Base-by-base conservation (phyloP, 2,888 invertebrate species). In the Alloscopus bannaensis region DNA sequence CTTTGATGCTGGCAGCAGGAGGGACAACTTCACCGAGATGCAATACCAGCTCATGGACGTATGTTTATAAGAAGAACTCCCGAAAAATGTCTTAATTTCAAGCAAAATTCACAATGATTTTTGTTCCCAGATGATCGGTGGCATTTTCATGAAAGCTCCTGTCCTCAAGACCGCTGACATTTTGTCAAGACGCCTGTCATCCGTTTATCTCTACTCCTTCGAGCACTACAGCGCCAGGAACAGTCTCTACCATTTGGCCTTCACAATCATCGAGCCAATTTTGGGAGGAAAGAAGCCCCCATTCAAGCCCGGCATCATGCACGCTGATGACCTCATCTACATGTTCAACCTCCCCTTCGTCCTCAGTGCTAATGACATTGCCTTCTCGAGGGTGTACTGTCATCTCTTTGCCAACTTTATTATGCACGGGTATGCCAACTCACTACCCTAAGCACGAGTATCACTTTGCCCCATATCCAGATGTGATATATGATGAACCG, bases 271-370 rank as follows among this genome's bases (percentile, higher is more conserved):
- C 6, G 70, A 50, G 20, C 45, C 47, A 1, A 66, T 83, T 16
- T 36, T 78, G 28, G 83, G 82, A 13, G 82, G 82, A n/a, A 47
- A 70, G 18, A 40, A 55, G 11, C 80, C 82, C 6, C 80, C 82
- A 40, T 65, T 81, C 40, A 78, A 45, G 40, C 50, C 82, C 50
- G 71, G 83, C 20, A 60, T 20, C 13, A 60, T 60, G 60, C 84
- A 84, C 57, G 84, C 81, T 28, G 84, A 84, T 65, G 84, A 84
- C 26, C 57, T 84, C 2, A 71, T 81, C 0, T 83, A 83, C 76
- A 77, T 82, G 81, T 82, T 82, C 59, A 64, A 52, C 24, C 24
- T 82, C 18, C 80, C 81, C 20, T 65, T 82, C 16, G 18, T 75
- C n/a, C 75, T 73, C n/a, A 29, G 40, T 0, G 24, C 66, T 3